Evolutionary conservation across 2,888 invertebrate species (phyloP), one percentile per base, ranked within the genome.

Genomic region (Zygothrica quintamaculata): DNA sequence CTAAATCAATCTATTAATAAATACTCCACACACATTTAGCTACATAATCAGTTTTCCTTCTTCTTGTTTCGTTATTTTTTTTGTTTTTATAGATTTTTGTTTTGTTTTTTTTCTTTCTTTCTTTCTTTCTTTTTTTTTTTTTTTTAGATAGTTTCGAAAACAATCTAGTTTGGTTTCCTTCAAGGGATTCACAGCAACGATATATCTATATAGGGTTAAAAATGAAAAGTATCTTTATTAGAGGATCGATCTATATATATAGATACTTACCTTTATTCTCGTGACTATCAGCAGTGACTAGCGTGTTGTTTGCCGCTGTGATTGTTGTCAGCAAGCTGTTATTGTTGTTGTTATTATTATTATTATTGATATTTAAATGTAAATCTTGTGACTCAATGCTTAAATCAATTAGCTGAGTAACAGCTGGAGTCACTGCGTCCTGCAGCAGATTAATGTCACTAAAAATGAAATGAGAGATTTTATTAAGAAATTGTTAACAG

Each of bases 241-340:
- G 18, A 22, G 18, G 18, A 22, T 22, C 2, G 5, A 5, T 22
- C 3, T 2, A 2, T 22, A 5, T 2, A 22, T 3, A 22, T 3
- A 3, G 18, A 22, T 3, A 5, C 18, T 3, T 74, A 91, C 91
- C 91, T 90, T 89, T 89, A 88, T 89, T 89, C 87, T 91, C 91
- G 87, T 91, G 91, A 91, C 90, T 91, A 91, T 91, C 91, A 88
- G 91, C 90, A 88, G 90, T 91, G 91, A 91, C 91, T 91, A 91
- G 91, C 88, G 90, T 88, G 74, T 78, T 80, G 74, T 65, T 88
- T 81, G 88, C 88, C 86, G 88, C 88, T 87, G 89, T 84, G 84
- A 88, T 88, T 70, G 90, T 88, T 87, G 90, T 88, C 88, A 90
- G 87, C 88, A 90, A 88, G 81, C 89, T 90, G 84, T 90, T 90